These are phyloP conservation scores for Hyperopisus bebe DNA, from an alignment of 2,113 vertebrate genomes.

Conservation along the genomic window DNA sequence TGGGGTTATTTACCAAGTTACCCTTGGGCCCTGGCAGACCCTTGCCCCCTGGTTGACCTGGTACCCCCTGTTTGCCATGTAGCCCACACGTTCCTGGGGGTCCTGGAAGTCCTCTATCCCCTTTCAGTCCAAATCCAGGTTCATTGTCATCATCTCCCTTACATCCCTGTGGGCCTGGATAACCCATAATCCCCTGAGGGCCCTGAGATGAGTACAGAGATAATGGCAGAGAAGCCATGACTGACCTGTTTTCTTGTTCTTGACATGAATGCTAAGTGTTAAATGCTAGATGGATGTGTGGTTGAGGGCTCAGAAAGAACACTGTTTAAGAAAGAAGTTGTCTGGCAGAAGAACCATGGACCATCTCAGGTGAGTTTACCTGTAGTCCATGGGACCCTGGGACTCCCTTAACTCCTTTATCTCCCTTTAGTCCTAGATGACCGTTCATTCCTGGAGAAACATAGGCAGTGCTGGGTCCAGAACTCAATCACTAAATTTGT, in stretches of 20 bases:
- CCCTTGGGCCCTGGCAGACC: slow-evolving; percentile 43
- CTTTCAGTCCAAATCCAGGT: slow-evolving; percentile 60
- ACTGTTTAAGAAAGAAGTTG: background rate
- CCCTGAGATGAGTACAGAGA: slow-evolving; percentile 45
- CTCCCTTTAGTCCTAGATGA: slow-evolving; percentile 40
- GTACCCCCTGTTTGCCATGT: slow-evolving; percentile 36
- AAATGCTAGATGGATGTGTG: background rate
- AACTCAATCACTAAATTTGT: background rate
- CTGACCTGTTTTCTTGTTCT: background rate
- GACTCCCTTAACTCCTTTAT: slow-evolving; percentile 41
- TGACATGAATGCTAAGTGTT: background rate
- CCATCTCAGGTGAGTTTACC: background rate
- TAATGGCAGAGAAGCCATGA: background rate
- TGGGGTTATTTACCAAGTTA: slow-evolving; percentile 38
- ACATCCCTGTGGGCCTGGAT: slow-evolving; percentile 50
- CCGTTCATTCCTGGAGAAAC: background rate
- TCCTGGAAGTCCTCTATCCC: slow-evolving; percentile 71
- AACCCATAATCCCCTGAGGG: slow-evolving; percentile 61
- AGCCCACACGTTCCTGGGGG: slow-evolving; percentile 58
- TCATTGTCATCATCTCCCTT: slow-evolving; percentile 71
- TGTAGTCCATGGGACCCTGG: slow-evolving; percentile 53
- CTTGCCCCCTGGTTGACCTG: slow-evolving; percentile 38
- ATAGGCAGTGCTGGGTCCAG: background rate
- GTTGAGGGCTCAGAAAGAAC: background rate
- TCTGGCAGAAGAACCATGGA: background rate